phyloP scores from a whole-genome alignment of 2,888 invertebrate genomes.

The Tipula helvola region DNA sequence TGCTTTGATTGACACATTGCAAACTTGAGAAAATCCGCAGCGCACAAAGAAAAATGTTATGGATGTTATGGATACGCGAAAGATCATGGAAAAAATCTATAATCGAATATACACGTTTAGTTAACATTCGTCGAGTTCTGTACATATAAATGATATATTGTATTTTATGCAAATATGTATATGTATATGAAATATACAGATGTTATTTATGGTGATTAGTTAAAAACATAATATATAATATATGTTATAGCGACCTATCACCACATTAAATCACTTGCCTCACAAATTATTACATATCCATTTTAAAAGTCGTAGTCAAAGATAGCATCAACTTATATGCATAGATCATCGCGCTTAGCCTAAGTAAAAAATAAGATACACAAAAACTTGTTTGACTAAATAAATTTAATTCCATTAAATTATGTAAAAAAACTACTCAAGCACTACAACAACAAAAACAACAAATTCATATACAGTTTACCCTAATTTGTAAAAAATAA shows the following conservation, averaged over 20 bases:
- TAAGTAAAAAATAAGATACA: neutral
- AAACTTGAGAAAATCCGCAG: neutral
- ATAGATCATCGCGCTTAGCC: neutral
- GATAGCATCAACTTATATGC: neutral
- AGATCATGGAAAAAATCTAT: neutral
- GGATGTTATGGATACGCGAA: neutral
- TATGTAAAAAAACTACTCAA: neutral
- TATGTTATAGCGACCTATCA: neutral
- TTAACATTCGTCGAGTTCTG: neutral
- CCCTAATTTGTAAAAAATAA: neutral
- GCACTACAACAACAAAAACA: neutral
- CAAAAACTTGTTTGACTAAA: neutral
- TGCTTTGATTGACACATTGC: neutral
- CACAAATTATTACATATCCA: neutral
- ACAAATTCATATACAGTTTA: neutral
- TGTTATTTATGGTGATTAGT: neutral
- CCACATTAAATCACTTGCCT: neutral
- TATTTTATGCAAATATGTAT: neutral
- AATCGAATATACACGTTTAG: neutral
- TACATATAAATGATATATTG: neutral
- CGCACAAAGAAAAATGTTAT: neutral
- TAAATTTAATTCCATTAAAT: neutral
- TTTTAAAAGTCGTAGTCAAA: neutral
- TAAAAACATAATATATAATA: neutral
- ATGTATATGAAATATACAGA: too few relatives aligned